These are phyloP conservation scores for Thereva nobilitata DNA, from an alignment of 2,888 invertebrate species.

Conservation along the genomic window DNA sequence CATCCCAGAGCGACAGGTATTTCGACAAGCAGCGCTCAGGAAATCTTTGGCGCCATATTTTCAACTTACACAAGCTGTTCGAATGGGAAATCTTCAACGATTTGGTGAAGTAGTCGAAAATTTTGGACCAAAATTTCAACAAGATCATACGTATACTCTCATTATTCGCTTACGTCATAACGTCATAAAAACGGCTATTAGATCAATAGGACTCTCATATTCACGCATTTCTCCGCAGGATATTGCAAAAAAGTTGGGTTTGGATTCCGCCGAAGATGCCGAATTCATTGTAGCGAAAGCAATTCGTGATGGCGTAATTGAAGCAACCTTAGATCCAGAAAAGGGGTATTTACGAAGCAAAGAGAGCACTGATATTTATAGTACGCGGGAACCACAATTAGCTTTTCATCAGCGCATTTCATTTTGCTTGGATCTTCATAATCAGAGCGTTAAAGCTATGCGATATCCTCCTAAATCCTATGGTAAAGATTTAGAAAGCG, in stretches of 20 bases:
- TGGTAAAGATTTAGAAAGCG: slow-evolving; percentile 96
- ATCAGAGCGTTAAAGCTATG: slow-evolving; percentile 99
- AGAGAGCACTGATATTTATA: slow-evolving; percentile 95
- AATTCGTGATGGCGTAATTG: slow-evolving; percentile 97
- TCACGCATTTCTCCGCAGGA: slow-evolving; percentile 94
- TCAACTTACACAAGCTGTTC: slow-evolving; percentile 94
- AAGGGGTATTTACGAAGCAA: slow-evolving; percentile 96
- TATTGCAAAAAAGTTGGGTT: slow-evolving; percentile 89
- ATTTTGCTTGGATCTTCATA: slow-evolving; percentile 96
- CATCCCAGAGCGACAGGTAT: slow-evolving; percentile 95
- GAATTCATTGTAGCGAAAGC: slow-evolving; percentile 99
- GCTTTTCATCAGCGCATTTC: slow-evolving; percentile 97
- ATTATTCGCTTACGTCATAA: slow-evolving; percentile 96
- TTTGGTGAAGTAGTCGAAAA: slow-evolving; percentile 93
- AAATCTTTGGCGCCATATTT: slow-evolving; percentile 93
- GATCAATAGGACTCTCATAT: slow-evolving; percentile 94
- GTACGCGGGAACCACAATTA: slow-evolving; percentile 92
- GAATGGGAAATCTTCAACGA: slow-evolving; percentile 90
- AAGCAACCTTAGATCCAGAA: slow-evolving; percentile 94
- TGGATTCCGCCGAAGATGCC: slow-evolving; percentile 96
- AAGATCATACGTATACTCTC: slow-evolving; percentile 93
- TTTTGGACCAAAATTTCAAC: slow-evolving; percentile 88
- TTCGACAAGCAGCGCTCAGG: slow-evolving; percentile 87
- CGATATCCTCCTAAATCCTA: slow-evolving; percentile 98
- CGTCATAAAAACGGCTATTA: slow-evolving; percentile 97